Conservation (phyloP, 2,113 vertebrate genomes). For the Microtus montanus region DNA sequence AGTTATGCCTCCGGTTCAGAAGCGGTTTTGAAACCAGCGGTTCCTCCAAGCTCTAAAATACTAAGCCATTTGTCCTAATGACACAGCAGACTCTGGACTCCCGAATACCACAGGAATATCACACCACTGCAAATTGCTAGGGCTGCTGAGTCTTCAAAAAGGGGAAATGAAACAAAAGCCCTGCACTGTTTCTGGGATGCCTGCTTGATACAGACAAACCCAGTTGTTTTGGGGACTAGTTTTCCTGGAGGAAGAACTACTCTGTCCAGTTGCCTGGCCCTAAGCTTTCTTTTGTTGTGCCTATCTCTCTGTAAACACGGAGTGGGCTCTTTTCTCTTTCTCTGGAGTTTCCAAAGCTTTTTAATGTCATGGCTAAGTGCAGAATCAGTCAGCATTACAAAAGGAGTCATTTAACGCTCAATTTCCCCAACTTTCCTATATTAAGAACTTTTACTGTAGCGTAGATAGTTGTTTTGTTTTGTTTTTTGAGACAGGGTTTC, state of each 20-base stretch:
- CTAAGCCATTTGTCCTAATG: slow-evolving; percentile 68
- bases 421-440: slow-evolving; percentile 62
- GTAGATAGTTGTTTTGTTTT: too few relatives aligned
- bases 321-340: slow-evolving; percentile 1
- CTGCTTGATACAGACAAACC: slow-evolving; percentile 47
- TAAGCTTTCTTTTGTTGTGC: slow-evolving; percentile 40
- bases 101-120: slow-evolving; percentile 62
- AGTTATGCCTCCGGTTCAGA: slow-evolving; percentile 45
- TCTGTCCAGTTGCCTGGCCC: slow-evolving; percentile 32
- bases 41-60: slow-evolving; percentile 52
- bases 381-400: slow-evolving; percentile 60
- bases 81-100: slow-evolving; percentile 50
- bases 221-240: slow-evolving; percentile 41
- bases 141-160: slow-evolving; percentile 60
- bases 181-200: slow-evolving; percentile 53
- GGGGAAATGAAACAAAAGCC: slow-evolving; percentile 57
- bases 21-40: slow-evolving; percentile 57
- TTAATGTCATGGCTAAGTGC: slow-evolving; percentile 57
- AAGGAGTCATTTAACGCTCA: slow-evolving; percentile 72
- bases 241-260: slow-evolving; percentile 62
- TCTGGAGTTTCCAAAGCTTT: slow-evolving; percentile 49
- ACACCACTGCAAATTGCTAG: slow-evolving; percentile 76
- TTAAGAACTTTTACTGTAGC: slow-evolving; percentile 36
- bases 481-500: too few relatives aligned
- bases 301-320: slow-evolving; percentile 52